Conservation (phyloP, 2,113 vertebrate genomes). For the Aepyceros melampus region DNA sequence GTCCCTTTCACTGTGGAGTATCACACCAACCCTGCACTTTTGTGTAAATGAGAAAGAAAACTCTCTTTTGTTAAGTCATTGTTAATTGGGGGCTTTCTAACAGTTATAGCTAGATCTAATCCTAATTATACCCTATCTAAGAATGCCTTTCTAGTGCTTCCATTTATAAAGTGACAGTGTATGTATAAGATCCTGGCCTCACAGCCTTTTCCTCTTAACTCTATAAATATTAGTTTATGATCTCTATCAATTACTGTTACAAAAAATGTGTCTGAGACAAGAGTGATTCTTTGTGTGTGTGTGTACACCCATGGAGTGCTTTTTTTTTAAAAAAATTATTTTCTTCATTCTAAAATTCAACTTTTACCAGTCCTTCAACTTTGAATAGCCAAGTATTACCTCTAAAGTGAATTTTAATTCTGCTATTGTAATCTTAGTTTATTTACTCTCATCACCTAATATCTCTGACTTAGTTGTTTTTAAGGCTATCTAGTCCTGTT, state of each 20-base stretch:
- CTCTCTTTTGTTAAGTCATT: neutral
- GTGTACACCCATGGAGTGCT: neutral
- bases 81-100: neutral
- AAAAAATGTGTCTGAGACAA: neutral
- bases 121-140: neutral
- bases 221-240: neutral
- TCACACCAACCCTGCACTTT: neutral
- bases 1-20: neutral
- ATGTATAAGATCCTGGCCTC: neutral
- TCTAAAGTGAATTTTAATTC: constrained; percentile 6
- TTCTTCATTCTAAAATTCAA: neutral
- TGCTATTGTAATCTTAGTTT: neutral
- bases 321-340: neutral
- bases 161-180: neutral
- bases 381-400: neutral
- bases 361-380: neutral
- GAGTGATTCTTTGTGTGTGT: neutral
- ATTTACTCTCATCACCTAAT: neutral
- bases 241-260: neutral
- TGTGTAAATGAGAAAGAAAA: neutral
- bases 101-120: neutral
- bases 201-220: neutral
- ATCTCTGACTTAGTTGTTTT: neutral
- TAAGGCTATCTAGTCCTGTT: neutral
- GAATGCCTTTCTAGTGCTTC: neutral